These are phyloP conservation scores for Tenthredo notha DNA, from an alignment of 2,888 invertebrate genomes.

Conservation along the genomic window DNA sequence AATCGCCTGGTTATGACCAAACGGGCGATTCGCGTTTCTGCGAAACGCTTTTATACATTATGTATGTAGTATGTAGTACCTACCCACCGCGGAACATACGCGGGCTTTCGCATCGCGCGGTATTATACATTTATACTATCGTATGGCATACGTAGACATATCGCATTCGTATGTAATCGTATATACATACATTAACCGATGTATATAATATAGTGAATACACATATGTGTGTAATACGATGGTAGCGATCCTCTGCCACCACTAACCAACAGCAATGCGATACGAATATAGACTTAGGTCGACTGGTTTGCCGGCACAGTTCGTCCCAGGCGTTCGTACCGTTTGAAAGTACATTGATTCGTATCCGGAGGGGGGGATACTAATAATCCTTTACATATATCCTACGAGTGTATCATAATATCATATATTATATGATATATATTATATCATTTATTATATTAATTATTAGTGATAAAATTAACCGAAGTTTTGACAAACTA, in stretches of 20 bases:
- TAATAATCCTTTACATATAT: neutral
- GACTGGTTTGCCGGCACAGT: conserved; percentile 66
- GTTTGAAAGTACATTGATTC: conserved; percentile 40
- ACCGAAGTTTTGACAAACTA: neutral
- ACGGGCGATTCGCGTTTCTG: neutral
- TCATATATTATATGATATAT: neutral
- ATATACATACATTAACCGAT: neutral
- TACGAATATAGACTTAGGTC: conserved; percentile 68
- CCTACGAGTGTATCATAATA: neutral
- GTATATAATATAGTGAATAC: too few species aligned
- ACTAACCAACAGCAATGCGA: conserved; percentile 52
- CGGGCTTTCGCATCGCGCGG: conserved; percentile 9
- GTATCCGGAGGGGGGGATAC: too few species aligned
- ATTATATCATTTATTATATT: neutral
- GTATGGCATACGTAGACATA: neutral
- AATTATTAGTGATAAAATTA: neutral
- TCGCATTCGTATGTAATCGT: neutral
- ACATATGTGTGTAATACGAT: conserved; percentile 18
- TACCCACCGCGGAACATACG: neutral
- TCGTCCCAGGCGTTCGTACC: conserved; percentile 57
- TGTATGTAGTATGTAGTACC: neutral
- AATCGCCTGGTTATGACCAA: neutral
- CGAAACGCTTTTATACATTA: neutral
- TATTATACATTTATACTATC: conserved; percentile 8
- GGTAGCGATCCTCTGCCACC: conserved; percentile 17